Evolutionary conservation across 2,797 vertebrate genomes (phyloP), one percentile per base, ranked within the genome.

Genomic region (Eremophila alpestris): DNA sequence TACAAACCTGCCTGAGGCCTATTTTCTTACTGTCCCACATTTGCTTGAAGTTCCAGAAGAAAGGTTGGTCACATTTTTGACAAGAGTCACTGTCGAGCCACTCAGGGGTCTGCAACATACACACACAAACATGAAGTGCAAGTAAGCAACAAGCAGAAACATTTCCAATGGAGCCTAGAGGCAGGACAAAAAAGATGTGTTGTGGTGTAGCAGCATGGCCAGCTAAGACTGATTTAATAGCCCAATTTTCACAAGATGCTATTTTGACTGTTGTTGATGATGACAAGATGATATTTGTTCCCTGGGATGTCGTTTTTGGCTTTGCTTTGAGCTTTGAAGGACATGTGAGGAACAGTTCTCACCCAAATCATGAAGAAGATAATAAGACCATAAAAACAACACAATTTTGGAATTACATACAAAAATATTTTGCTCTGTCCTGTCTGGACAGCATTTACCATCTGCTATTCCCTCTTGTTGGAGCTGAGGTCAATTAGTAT

Each of bases 11-110:
- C 94, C 99, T 98, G 9, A 99, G 97, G 91, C 99, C 99, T 68
- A 99, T 99, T 98, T 99, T 99, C 98, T 99, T 99, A 94, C 98
- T 99, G 98, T 99, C 99, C 99, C 99, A 99, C 99, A 99, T 99
- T 96, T 99, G 99, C 97, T 99, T 99, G 98, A 99, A 99, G 97
- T 99, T 99, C 99, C 99, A 99, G 97, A 99, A 99, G 96, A 99
- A 99, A 64, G 99, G 99, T 97, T 99, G 99, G 91, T 99, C 98
- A 96, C 99, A 99, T 96, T 99, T 99, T 96, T 99, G 99, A 97
- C 99, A 99, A 36, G 99, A 99, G 96, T 99, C 99, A 21, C 99
- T 99, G 97, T 99, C 99, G 85, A 99, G 88, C 99, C 99, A 99
- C 76, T 99, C 99, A 0, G 99, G 99, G 19, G 99, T 99, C 99